These are phyloP conservation scores for Rhinoraja longicauda DNA, from an alignment of 2,797 vertebrate genomes.

Conservation along the genomic window DNA sequence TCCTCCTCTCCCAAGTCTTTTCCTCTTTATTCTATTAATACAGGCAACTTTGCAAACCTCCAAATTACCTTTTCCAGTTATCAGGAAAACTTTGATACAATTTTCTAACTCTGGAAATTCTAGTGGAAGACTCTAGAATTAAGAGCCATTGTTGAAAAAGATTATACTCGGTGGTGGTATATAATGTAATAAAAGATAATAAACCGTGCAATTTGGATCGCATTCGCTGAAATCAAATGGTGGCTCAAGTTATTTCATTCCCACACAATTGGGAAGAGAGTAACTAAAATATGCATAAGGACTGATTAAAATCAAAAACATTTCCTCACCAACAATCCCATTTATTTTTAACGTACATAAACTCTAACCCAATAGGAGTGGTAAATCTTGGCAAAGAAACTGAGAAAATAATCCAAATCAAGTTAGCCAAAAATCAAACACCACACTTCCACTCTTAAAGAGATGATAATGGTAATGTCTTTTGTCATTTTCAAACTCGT, in stretches of 20 bases:
- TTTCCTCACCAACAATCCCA: background rate
- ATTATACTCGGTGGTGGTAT: too few species aligned
- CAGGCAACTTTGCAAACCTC: background rate
- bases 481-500: background rate
- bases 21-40: background rate
- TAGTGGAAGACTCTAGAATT: too few species aligned
- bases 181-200: too few species aligned
- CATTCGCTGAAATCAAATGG: background rate
- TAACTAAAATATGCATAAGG: background rate
- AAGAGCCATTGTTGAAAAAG: too few species aligned
- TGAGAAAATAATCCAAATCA: background rate
- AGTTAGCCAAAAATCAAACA: background rate
- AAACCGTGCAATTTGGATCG: background rate
- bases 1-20: background rate
- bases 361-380: background rate
- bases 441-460: background rate
- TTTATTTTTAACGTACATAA: background rate
- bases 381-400: background rate
- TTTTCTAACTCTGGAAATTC: background rate
- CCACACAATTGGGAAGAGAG: background rate
- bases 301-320: background rate
- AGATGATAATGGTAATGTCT: background rate
- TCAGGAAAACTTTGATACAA: background rate
- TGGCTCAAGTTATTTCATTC: background rate
- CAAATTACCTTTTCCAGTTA: background rate